These are phyloP conservation scores for Rhagologus leucostigma DNA, from an alignment of 2,113 vertebrate species.

Conservation along the genomic window DNA sequence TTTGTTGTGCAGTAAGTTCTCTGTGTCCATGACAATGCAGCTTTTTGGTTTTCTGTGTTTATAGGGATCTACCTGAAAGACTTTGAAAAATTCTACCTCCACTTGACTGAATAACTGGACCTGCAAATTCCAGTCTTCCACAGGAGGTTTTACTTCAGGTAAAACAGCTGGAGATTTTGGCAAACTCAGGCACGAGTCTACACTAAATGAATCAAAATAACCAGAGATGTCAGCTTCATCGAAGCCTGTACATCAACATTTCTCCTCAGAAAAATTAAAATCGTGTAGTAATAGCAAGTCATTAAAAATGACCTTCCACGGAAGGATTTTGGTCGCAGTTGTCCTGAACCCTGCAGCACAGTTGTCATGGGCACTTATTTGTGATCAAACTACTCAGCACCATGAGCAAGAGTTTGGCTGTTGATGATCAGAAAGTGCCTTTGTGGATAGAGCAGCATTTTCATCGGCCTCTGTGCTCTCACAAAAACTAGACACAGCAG, in stretches of 20 bases:
- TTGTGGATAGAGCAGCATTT: neutral
- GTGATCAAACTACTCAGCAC: neutral
- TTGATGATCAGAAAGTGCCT: neutral
- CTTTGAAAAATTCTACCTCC: neutral
- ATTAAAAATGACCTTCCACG: neutral
- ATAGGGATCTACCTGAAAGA: neutral
- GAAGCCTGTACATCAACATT: neutral
- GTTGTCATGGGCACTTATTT: neutral
- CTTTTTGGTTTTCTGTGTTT: neutral
- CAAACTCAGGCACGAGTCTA: neutral
- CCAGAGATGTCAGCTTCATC: neutral
- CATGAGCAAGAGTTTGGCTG: neutral
- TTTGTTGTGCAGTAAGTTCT: neutral
- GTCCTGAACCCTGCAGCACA: neutral
- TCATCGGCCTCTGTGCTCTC: neutral
- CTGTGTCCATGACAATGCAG: neutral
- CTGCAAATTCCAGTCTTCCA: neutral
- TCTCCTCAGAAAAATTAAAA: neutral
- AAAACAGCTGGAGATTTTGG: conserved; percentile 13
- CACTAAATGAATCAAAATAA: neutral
- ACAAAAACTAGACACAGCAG: neutral
- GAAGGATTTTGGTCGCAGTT: neutral
- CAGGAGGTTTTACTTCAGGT: neutral
- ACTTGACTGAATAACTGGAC: neutral
- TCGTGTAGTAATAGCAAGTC: neutral